Conservation (phyloP, 2,888 invertebrate species). For the Leptothorax acervorum region DNA sequence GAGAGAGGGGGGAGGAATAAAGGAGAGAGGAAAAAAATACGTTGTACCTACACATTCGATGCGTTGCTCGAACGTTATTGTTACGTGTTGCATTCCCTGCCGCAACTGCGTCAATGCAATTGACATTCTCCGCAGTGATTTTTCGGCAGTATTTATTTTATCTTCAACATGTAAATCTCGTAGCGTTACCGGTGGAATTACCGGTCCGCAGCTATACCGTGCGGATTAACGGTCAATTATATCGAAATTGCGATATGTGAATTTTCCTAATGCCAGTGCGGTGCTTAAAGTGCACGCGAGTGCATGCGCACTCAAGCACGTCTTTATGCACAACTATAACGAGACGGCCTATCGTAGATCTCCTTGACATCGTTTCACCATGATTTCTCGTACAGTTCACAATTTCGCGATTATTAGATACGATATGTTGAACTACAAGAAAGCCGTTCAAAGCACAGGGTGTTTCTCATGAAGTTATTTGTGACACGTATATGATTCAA, state of each 20-base stretch:
- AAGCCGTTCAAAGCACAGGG: neutral
- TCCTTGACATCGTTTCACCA: slow-evolving; percentile 52
- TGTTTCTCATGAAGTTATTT: neutral
- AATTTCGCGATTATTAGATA: slow-evolving; percentile 47
- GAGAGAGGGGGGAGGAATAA: neutral
- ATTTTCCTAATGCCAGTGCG: slow-evolving; percentile 33
- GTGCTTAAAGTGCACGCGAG: slow-evolving; percentile 42
- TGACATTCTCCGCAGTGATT: slow-evolving; percentile 28
- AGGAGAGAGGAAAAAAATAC: neutral
- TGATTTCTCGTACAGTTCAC: slow-evolving; percentile 30
- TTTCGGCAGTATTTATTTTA: slow-evolving; percentile 44
- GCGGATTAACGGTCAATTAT: slow-evolving; percentile 1
- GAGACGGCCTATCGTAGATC: slow-evolving; percentile 37
- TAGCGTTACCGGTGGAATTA: neutral
- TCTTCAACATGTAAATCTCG: slow-evolving; percentile 21
- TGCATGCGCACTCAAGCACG: slow-evolving; percentile 32
- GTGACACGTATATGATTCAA: neutral
- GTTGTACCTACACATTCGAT: neutral
- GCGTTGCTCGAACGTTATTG: slow-evolving; percentile 22
- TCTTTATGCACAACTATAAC: slow-evolving; percentile 36
- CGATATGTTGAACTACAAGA: slow-evolving; percentile 11
- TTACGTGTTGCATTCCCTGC: slow-evolving; percentile 12
- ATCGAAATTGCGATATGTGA: slow-evolving; percentile 8
- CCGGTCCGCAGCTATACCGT: neutral
- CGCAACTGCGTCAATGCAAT: slow-evolving; percentile 10